phyloP scores from a whole-genome alignment of 2,113 vertebrate genomes.

The Barbus barbus region DNA sequence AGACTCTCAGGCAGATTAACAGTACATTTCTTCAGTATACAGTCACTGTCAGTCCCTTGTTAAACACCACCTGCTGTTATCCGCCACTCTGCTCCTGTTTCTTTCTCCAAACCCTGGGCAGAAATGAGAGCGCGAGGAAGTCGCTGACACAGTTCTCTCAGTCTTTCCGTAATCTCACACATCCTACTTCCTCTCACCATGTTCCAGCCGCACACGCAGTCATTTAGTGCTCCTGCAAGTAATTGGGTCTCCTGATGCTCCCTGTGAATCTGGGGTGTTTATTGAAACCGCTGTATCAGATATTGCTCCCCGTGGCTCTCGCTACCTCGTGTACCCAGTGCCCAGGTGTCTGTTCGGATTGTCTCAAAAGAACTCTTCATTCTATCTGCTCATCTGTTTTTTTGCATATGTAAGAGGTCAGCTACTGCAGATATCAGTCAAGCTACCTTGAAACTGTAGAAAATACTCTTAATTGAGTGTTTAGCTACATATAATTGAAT shows the following conservation, averaged over 20 bases:
- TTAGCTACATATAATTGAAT: not conserved
- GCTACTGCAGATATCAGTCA: not conserved
- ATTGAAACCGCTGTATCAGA: constrained; percentile 53
- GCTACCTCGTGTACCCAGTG: constrained; percentile 25
- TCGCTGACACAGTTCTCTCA: constrained; percentile 31
- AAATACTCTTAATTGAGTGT: not conserved
- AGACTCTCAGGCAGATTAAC: not conserved
- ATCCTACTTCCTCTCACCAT: constrained; percentile 34
- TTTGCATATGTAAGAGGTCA: constrained; percentile 6
- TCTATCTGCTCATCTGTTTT: not conserved
- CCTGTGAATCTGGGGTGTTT: constrained; percentile 48
- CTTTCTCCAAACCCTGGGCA: constrained; percentile 35
- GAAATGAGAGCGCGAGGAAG: constrained; percentile 31
- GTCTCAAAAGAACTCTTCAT: not conserved
- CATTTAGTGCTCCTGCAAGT: constrained; percentile 46
- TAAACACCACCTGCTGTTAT: constrained; percentile 37
- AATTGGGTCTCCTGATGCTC: constrained; percentile 49
- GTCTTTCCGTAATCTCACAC: constrained; percentile 48
- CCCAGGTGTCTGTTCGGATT: constrained; percentile 27
- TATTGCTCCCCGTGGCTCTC: constrained; percentile 31
- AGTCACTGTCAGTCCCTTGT: constrained; percentile 31
- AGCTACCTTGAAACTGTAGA: not conserved
- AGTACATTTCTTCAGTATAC: constrained; percentile 34
- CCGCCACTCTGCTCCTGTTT: constrained; percentile 27
- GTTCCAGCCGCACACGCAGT: constrained; percentile 27